Evolutionary conservation across 2,888 invertebrate species (phyloP).

Genomic region (Xestia xanthographa): DNA sequence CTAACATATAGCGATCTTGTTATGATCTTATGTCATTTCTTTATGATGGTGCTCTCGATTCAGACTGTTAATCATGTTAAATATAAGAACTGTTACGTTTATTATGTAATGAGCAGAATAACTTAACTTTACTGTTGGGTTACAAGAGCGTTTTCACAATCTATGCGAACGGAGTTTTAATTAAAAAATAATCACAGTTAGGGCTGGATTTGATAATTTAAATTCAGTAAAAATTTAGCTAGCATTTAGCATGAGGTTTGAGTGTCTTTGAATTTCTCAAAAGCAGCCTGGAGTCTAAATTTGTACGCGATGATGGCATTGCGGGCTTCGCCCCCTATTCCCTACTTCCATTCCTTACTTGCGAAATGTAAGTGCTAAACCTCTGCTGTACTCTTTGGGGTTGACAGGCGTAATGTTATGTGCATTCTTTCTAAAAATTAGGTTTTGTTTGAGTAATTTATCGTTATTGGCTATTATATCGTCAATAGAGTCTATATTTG

Average conservation of each 20-base stretch:
- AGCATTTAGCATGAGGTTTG: not conserved
- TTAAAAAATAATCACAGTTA: not conserved
- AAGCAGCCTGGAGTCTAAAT: not conserved
- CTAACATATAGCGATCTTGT: conserved; percentile 27
- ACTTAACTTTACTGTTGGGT: not conserved
- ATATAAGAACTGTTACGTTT: conserved; percentile 3
- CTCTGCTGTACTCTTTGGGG: not conserved
- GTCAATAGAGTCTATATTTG: not conserved
- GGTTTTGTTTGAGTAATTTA: too few species aligned
- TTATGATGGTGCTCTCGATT: conserved; percentile 30
- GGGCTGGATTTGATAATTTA: not conserved
- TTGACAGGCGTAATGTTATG: not conserved
- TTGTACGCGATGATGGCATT: not conserved
- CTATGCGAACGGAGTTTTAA: not conserved
- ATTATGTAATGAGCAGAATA: conserved; percentile 26
- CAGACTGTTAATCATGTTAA: conserved; percentile 26
- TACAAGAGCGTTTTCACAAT: not conserved
- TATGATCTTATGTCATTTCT: conserved; percentile 32
- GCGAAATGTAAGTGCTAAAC: not conserved
- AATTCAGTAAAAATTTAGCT: too few species aligned
- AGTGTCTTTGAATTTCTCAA: not conserved
- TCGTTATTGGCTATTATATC: not conserved
- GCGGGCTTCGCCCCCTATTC: not conserved
- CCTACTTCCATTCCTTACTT: not conserved
- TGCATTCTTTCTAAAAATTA: not conserved